phyloP scores from a whole-genome alignment of 1,140 invertebrate genomes.

The Melanaphis sacchari region DNA sequence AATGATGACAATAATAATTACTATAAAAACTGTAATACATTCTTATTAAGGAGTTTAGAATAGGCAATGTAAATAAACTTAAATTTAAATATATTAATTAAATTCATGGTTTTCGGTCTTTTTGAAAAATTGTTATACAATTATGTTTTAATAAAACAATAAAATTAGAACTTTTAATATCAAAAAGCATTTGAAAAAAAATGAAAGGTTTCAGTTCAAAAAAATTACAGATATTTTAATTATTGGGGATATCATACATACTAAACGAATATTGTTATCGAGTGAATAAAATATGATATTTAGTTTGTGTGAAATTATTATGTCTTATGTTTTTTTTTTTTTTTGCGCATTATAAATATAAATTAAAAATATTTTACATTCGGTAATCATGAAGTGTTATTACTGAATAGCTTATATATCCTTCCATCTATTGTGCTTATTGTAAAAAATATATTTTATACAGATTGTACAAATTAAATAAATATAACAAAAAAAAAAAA shows the following conservation, averaged over 20 bases:
- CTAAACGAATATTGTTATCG: too few relatives aligned
- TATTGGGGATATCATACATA: neutral
- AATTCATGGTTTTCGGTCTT: neutral
- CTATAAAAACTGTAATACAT: neutral
- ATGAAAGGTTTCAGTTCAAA: neutral
- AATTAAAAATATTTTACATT: too few relatives aligned
- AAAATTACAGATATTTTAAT: neutral
- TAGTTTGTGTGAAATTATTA: too few relatives aligned
- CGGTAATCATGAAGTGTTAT: too few relatives aligned
- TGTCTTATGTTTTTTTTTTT: too few relatives aligned
- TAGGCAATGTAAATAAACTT: neutral
- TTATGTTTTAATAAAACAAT: neutral
- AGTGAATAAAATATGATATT: too few relatives aligned
- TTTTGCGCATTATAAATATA: too few relatives aligned
- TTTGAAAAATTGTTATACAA: neutral
- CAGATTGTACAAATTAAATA: too few relatives aligned
- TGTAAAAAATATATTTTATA: too few relatives aligned
- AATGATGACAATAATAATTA: neutral
- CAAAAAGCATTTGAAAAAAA: neutral
- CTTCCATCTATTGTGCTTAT: too few relatives aligned
- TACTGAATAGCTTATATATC: too few relatives aligned
- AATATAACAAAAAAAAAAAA: too few relatives aligned
- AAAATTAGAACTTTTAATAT: neutral
- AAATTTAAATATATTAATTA: neutral
- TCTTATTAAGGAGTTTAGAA: neutral